Base-by-base conservation (phyloP, 2,888 invertebrate genomes). In the Galerucella nymphaeae region DNA sequence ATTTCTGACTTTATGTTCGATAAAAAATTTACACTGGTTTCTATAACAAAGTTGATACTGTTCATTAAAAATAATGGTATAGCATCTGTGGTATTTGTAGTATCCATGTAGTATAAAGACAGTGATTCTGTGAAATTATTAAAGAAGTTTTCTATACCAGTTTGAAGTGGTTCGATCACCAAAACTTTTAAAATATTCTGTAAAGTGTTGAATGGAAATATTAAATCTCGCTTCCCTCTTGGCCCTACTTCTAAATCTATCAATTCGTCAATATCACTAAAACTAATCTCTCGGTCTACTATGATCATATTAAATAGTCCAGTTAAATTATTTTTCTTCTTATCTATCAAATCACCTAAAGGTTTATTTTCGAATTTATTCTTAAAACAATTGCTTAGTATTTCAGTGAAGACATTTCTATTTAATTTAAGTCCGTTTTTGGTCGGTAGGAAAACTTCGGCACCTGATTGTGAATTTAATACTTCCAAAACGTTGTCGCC, bases 161-260 rank as follows among this genome's bases (percentile, higher is more conserved):
- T 23, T 55, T 53, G 62, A 41, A 69, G 30, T 1, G 69, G 69
- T 45, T 38, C 5, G 5, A 69, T 41, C 6, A 69, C 30, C 11
- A 62, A 13, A 41, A 48, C 41, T 14, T 30, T 3, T 16, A 69
- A 41, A n/a, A 69, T 14, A 0, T 62, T 20, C 48, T 61, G 61
- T n/a, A 69, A 13, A 8, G 62, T 38, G 14, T 69, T 62, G 2
- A 41, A 11, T n/a, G 69, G 61, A 45, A 48, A 45, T 9, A 13
- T 13, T 14, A 59, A 4, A 14, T 42, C 62, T 11, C 69, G 30
- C 41, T 53, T 69, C 13, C 20, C 53, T 13, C 69, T 48, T 3
- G 23, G 8, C 11, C 58, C 16, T 13, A 41, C 18, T 45, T 42
- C 50, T 45, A 20, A 38, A 53, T 41, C n/a, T 4, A 69, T 57